These are phyloP conservation scores for Latrodectus geometricus DNA, from an alignment of 1,140 invertebrate species.

Conservation along the genomic window DNA sequence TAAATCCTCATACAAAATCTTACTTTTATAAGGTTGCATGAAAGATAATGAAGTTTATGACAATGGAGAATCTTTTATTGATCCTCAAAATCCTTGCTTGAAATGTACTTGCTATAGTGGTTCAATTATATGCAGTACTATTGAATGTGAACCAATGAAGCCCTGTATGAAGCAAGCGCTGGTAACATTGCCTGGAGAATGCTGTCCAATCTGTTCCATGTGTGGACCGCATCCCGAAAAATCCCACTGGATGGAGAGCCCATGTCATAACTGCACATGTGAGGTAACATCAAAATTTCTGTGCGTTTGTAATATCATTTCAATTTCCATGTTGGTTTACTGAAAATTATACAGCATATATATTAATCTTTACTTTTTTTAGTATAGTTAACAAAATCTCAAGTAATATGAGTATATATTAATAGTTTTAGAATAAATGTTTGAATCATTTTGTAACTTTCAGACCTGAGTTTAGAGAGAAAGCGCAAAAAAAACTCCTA, in stretches of 20 bases:
- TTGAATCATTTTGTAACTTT: no score
- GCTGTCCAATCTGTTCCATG: constrained; percentile 47
- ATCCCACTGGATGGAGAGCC: constrained; percentile 76
- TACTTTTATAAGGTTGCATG: constrained; percentile 47
- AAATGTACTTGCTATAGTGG: constrained; percentile 35
- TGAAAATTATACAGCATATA: no score
- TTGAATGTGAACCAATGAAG: constrained; percentile 33
- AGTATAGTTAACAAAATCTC: no score
- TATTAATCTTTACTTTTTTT: no score
- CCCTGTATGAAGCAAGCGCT: constrained; percentile 25
- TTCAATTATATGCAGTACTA: constrained; percentile 22
- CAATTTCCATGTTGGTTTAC: no score
- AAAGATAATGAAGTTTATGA: constrained; percentile 21
- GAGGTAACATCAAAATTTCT: constrained; percentile 72
- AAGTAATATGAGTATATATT: no score
- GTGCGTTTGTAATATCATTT: no score
- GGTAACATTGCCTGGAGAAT: constrained; percentile 23
- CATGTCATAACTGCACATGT: constrained; percentile 83
- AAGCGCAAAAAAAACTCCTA: no score
- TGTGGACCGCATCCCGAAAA: constrained; percentile 49
- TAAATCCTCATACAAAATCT: not conserved
- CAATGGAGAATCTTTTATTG: constrained; percentile 43
- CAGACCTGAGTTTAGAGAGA: no score
- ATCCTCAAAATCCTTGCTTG: constrained; percentile 46
- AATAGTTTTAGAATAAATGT: no score